Evolutionary conservation across 2,888 invertebrate genomes (phyloP).

Genomic region (Argyra leucocephala): DNA sequence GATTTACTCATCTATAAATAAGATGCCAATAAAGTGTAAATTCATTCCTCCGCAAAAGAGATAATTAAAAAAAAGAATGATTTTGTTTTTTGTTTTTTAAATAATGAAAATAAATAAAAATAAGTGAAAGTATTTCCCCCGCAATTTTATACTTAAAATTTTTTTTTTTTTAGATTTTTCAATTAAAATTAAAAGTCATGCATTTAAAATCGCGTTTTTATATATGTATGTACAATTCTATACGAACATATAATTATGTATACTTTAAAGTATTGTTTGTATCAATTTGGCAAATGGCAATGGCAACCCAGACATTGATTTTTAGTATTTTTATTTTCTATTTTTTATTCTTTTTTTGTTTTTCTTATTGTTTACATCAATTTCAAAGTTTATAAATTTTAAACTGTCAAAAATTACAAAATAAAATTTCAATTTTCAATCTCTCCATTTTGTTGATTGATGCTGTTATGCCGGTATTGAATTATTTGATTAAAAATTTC

Average conservation of each 20-base stretch:
- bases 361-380: too few species aligned
- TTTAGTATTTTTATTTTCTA: too few species aligned
- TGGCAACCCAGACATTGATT: too few species aligned
- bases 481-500: too few species aligned
- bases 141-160: not conserved
- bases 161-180: not conserved
- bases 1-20: not conserved
- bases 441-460: too few species aligned
- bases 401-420: not conserved
- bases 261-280: too few species aligned
- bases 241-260: too few species aligned
- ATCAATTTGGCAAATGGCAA: too few species aligned
- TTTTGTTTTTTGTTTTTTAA: too few species aligned
- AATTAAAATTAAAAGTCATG: constrained; percentile 4
- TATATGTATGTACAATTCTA: too few species aligned
- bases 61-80: not conserved
- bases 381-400: not conserved
- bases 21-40: not conserved
- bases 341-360: too few species aligned
- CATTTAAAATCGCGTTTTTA: not conserved
- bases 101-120: not conserved
- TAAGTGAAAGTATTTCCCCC: constrained; percentile 3
- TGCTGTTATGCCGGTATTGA: too few species aligned
- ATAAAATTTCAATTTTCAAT: not conserved
- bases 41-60: not conserved